Evolutionary conservation across 2,113 vertebrate species (phyloP).

Genomic region (Lichenostomus cassidix): DNA sequence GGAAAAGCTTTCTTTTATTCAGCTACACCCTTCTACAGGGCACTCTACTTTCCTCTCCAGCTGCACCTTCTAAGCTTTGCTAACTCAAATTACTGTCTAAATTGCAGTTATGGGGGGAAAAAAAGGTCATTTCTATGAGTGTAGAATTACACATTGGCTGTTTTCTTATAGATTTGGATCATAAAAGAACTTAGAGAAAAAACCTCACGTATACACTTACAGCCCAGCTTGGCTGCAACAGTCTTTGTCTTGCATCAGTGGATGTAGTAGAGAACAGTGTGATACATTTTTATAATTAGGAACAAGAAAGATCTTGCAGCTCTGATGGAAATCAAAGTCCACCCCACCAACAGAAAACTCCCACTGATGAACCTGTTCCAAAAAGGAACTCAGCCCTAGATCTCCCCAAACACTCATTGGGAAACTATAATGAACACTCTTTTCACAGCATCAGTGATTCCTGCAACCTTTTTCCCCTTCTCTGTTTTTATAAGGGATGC

Average conservation of each 20-base stretch:
- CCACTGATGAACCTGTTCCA: neutral
- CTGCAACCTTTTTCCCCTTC: neutral
- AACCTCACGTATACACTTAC: neutral
- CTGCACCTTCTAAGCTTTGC: slow-evolving; percentile 31
- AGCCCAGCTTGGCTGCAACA: neutral
- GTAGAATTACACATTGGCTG: slow-evolving; percentile 22
- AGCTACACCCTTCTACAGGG: slow-evolving; percentile 11
- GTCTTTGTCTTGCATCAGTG: neutral
- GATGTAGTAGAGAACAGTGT: neutral
- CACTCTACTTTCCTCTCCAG: neutral
- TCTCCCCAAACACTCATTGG: neutral
- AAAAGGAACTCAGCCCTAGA: neutral
- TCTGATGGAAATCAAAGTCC: neutral
- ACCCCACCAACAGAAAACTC: neutral
- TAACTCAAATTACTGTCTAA: slow-evolving; percentile 25
- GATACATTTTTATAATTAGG: neutral
- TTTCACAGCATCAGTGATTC: neutral
- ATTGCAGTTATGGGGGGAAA: neutral
- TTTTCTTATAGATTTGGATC: slow-evolving; percentile 32
- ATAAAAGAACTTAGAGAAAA: neutral
- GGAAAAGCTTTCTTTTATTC: slow-evolving; percentile 13
- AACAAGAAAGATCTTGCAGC: neutral
- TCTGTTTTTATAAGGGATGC: neutral
- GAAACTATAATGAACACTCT: neutral
- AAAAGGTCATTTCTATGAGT: neutral